Conservation (phyloP, 2,888 invertebrate genomes). For the Hypomecis atomaria region DNA sequence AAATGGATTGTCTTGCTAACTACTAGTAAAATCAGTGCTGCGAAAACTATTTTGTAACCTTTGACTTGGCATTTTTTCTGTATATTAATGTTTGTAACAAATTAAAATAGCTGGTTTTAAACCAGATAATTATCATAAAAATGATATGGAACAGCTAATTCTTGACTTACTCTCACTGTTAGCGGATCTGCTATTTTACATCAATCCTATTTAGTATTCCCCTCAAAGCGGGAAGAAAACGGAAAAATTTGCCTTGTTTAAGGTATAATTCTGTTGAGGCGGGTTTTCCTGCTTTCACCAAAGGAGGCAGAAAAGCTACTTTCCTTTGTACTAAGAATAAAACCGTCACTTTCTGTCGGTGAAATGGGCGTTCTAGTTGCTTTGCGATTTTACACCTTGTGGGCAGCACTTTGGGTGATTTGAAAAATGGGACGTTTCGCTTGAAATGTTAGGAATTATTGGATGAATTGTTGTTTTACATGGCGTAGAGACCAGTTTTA, state of each 20-base stretch:
- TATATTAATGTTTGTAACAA: no score
- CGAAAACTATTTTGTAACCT: no score
- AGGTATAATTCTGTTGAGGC: conserved; percentile 28
- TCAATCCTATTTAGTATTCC: conserved; percentile 33
- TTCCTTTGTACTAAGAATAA: conserved; percentile 13
- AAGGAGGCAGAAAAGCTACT: conserved; percentile 16
- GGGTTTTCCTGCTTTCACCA: conserved; percentile 22
- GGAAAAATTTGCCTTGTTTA: conserved; percentile 31
- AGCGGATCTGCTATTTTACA: conserved; percentile 20
- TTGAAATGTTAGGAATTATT: no score
- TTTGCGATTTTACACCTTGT: conserved; percentile 8
- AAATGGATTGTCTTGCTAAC: no score
- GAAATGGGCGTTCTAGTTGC: conserved; percentile 8
- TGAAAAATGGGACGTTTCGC: no score
- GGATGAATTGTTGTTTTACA: no score
- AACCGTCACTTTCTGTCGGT: conserved; percentile 9
- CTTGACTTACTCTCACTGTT: background rate
- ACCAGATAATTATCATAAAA: background rate
- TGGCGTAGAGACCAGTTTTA: no score
- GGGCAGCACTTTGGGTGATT: conserved; percentile 1
- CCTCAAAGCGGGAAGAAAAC: conserved; percentile 27
- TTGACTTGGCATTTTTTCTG: no score
- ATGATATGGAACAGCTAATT: background rate
- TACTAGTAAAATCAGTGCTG: no score
- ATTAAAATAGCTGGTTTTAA: no score